Base-by-base conservation (phyloP, 2,113 vertebrate species). In the Uria aalge region DNA sequence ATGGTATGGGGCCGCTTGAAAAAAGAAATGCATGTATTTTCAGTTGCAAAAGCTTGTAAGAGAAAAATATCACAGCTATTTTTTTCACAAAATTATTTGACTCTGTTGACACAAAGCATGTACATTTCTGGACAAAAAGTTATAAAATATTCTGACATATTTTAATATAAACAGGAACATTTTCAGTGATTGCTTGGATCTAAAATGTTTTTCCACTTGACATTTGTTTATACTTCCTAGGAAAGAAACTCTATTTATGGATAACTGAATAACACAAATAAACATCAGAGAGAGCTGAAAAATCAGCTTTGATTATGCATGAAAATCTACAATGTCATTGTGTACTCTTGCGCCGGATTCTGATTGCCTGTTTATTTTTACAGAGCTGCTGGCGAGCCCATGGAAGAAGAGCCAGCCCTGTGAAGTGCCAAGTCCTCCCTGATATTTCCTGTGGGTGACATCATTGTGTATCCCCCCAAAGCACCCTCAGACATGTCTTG, bases 281-380 rank as follows among this genome's bases (percentile, higher is more conserved):
- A 99, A 99, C 99, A 99, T 98, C 94, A 97, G 98, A 97, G 98
- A 98, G 98, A 96, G 98, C 98, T 99, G 97, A 99, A 99, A 99
- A 99, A 99, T 99, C 98, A 98, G 98, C 99, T 99, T 99, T 99
- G 99, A 99, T 99, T 99, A 99, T 99, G 98, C 98, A 98, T 98
- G 98, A 98, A 98, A 98, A 99, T 98, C 98, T 98, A 99, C 98
- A 98, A 98, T 99, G 98, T 98, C 98, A 98, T 99, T 99, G 99
- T 99, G 98, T 99, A 99, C 97, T 98, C 99, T 99, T 97, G 98
- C 93, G 97, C 99, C 86, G 98, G 98, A 96, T 99, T 98, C 99
- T 99, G 99, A 99, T 99, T 99, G 99, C 98, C 98, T 99, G 99
- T 99, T 99, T 99, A 99, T 99, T 99, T 99, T 99, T 98, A 97